Conservation (phyloP, 2,797 vertebrate genomes). For the Coracias cyanogaster region DNA sequence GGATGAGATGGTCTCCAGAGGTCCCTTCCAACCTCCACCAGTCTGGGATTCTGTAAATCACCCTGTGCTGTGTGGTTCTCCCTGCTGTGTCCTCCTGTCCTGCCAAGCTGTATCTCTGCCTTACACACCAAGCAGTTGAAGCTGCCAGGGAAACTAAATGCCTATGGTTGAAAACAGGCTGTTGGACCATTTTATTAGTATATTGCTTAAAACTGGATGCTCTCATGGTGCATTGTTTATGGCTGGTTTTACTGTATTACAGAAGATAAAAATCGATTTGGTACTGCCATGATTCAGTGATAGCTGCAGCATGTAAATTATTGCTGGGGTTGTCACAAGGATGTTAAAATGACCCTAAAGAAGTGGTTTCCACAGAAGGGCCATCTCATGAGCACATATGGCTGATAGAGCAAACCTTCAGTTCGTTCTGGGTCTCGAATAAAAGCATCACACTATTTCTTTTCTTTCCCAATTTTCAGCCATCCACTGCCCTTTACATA, state of each 20-base stretch:
- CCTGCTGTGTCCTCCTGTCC: neutral
- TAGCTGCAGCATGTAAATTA: neutral
- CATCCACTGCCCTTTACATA: neutral
- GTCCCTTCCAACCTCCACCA: neutral
- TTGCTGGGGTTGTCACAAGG: neutral
- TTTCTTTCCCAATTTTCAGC: neutral
- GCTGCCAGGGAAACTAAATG: neutral
- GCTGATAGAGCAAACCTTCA: neutral
- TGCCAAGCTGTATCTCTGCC: neutral
- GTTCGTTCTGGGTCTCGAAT: neutral
- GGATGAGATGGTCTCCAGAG: neutral
- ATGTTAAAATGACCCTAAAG: neutral
- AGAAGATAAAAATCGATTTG: neutral
- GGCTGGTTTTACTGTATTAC: neutral
- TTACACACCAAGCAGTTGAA: accelerated
- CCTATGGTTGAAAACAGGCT: accelerated
- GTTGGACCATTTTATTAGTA: neutral
- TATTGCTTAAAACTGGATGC: neutral
- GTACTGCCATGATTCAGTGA: neutral
- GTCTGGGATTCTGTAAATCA: neutral
- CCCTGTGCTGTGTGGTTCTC: no score
- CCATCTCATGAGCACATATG: accelerated
- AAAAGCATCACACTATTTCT: accelerated
- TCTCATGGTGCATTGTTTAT: neutral
- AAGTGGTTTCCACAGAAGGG: neutral